phyloP scores from a whole-genome alignment of 2,113 vertebrate genomes.

The Podilymbus podiceps region DNA sequence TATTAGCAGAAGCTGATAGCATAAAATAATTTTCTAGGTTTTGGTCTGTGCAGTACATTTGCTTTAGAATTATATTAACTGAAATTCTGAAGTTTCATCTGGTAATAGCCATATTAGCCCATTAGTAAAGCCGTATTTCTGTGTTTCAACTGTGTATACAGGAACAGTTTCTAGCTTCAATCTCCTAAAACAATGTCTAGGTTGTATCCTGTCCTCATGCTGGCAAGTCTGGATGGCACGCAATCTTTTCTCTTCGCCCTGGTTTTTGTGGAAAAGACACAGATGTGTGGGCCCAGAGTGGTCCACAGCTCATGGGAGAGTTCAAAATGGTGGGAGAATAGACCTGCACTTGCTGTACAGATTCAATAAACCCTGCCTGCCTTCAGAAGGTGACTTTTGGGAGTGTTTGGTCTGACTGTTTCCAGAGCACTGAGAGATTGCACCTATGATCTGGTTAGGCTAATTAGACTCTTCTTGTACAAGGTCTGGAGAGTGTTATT shows the following conservation, averaged over 20 bases:
- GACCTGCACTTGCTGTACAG: background rate
- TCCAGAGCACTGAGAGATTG: background rate
- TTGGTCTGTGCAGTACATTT: background rate
- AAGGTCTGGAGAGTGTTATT: background rate
- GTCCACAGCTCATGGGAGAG: fast-evolving
- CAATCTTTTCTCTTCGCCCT: background rate
- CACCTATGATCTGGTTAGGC: background rate
- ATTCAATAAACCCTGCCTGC: background rate
- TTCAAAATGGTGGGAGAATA: background rate
- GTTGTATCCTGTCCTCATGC: background rate
- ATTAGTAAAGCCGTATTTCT: background rate
- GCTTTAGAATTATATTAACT: background rate
- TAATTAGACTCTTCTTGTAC: background rate
- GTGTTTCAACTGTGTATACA: background rate
- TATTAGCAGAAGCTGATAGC: background rate
- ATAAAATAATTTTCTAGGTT: background rate
- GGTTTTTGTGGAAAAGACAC: background rate
- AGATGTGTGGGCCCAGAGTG: background rate
- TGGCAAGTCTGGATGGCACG: background rate
- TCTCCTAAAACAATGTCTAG: background rate
- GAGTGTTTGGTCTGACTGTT: background rate
- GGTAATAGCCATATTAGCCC: background rate
- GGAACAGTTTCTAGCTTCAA: background rate
- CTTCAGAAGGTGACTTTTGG: background rate
- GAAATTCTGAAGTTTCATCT: background rate